phyloP scores from a whole-genome alignment of 2,113 vertebrate species.

The Phalacrocorax carbo region DNA sequence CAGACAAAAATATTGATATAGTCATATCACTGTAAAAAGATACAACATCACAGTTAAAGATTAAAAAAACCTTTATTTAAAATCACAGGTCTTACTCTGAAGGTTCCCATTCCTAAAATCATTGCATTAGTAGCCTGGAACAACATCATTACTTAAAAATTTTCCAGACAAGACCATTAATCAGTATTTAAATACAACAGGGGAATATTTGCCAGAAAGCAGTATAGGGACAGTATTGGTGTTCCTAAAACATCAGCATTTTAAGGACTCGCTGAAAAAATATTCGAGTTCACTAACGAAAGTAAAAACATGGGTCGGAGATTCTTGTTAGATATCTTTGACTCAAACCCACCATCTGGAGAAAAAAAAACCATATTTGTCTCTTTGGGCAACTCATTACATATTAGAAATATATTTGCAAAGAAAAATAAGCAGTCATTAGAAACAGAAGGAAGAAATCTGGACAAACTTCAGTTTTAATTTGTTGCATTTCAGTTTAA shows the following conservation, averaged over 20 bases:
- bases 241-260: not conserved
- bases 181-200: not conserved
- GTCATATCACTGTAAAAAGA: not conserved
- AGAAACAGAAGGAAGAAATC: conserved; percentile 7
- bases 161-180: not conserved
- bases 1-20: not conserved
- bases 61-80: not conserved
- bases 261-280: not conserved
- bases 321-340: not conserved
- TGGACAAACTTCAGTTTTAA: not conserved
- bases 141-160: not conserved
- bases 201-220: not conserved
- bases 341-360: not conserved
- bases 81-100: not conserved
- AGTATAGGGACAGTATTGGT: not conserved
- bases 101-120: not conserved
- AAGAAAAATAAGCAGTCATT: not conserved
- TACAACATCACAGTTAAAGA: not conserved
- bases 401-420: not conserved
- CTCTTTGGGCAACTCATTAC: not conserved
- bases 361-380: not conserved
- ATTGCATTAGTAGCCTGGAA: not conserved
- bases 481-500: not conserved
- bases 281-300: not conserved
- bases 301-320: not conserved